Evolutionary conservation across 1,140 invertebrate species (phyloP), one percentile per base, ranked within the genome.

Genomic region (Brachionus paranguensis): DNA sequence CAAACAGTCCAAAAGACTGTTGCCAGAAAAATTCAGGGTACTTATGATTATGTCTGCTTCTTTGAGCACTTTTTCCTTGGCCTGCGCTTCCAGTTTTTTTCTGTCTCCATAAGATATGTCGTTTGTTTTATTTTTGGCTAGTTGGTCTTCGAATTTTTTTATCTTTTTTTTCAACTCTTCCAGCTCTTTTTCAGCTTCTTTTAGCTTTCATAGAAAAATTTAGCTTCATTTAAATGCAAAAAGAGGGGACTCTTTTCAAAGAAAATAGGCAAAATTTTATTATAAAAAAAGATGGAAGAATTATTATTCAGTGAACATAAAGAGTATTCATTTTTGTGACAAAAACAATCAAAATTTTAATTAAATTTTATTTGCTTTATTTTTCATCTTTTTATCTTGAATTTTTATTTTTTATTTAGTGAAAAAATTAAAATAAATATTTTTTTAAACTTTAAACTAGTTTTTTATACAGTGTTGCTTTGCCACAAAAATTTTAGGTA

Each of bases 91-190:
- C 12, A 78, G n/a, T 60, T 78, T 78, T 78, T 78, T 78, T 10
- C 76, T 29, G 8, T 78, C 76, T 5, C 20, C 47, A 78, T 14
- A 53, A 6, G 47, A 27, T 47, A 78, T 17, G 7, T 78, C 24
- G 17, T 60, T 78, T 12, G 53, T 37, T 53, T 27, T 60, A n/a
- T 72, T 72, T 17, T 72, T 53, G 6, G 47, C 53, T 0, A 78
- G 27, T 53, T 78, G 76, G 27, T 53, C 45, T 53, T 78, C 43
- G 27, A 78, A 78, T 37, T 78, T 60, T 78, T 78, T 78, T 53
- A 53, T 53, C 10, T 78, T 78, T 37, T 50, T 78, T 27, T 53
- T 60, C 14, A 78, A 10, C 17, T 78, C 76, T 53, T 60, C 76
- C 8, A 78, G 76, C 11, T 29, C 20, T 6, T 41, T 37, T 50